These are phyloP conservation scores for Epinephelus malabaricus DNA, from an alignment of 2,797 vertebrate genomes.

Conservation along the genomic window DNA sequence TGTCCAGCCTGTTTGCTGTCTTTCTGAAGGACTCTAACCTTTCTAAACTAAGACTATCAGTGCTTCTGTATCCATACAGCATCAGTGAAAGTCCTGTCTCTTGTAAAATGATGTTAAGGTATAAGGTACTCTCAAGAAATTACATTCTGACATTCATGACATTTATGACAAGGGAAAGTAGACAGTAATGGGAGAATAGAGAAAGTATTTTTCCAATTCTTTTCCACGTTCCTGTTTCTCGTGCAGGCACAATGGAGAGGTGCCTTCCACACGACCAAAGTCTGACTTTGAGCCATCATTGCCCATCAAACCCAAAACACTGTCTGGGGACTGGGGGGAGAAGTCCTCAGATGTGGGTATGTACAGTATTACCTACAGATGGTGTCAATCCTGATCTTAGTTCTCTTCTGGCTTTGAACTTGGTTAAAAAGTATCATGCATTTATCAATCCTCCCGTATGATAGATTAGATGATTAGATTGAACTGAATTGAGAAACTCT, in stretches of 20 bases:
- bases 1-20: neutral
- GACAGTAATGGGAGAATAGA: neutral
- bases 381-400: neutral
- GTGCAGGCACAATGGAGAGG: slow-evolving; percentile 92
- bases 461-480: too few relatives aligned
- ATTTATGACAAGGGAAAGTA: neutral
- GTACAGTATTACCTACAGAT: neutral
- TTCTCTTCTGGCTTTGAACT: too few relatives aligned
- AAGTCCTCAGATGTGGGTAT: slow-evolving; percentile 83
- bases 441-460: too few relatives aligned
- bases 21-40: neutral
- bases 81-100: neutral
- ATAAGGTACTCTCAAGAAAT: neutral
- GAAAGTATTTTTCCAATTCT: neutral
- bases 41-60: neutral
- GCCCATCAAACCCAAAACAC: slow-evolving; percentile 90
- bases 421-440: too few relatives aligned
- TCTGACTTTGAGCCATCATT: slow-evolving; percentile 89
- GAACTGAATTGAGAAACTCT: too few relatives aligned
- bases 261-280: slow-evolving; percentile 89
- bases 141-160: neutral
- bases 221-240: slow-evolving; percentile 23
- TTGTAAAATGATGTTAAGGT: neutral
- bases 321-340: slow-evolving; percentile 80
- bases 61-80: neutral